Evolutionary conservation across 2,797 vertebrate genomes (phyloP), one percentile per base, ranked within the genome.

Genomic region (Odontamblyopus lacepedii): DNA sequence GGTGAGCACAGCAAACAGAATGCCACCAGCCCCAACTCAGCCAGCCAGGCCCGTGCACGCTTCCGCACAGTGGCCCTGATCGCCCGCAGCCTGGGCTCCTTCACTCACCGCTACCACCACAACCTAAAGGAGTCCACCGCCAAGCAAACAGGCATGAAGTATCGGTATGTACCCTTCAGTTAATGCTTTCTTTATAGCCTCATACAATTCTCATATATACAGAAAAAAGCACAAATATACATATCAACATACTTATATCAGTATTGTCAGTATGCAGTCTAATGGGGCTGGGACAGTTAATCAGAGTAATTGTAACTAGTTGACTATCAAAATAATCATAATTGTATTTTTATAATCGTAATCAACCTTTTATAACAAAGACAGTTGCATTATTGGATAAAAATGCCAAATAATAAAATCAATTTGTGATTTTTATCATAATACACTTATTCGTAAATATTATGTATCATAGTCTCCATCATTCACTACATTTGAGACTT

Each of bases 71-170:
- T 99, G 88, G 97, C 97, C 4, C 95, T 99, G 88, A 99, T 99
- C 4, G 97, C 97, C 59, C 96, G 97, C 84, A 99, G 96, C 85
- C 76, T 99, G 93, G 96, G 97, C 76, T 96, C 97, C 61, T 97
- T 99, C 83, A 96, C 97, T 63, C 97, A 97, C 30, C 96, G 97
- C 80, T 97, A 98, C 76, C 97, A 98, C 86, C 97, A 98, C 92
- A 98, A 97, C 50, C 94, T 99, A 78, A 99, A 99, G 90, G 97
- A 99, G 92, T 98, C 97, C 86, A 99, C 97, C 0, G 96, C 95
- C 67, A 99, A 98, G 93, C 97, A 96, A 92, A 99, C 97, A 13
- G 97, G 97, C 93, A 99, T 99, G 97, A 99, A 99, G 93, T 99
- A 99, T 91, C 89, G 94, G 94, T 94, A 94, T 1, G 91, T 90